These are phyloP conservation scores for Eupleurogrammus muticus DNA, from an alignment of 2,797 vertebrate genomes.

Conservation along the genomic window DNA sequence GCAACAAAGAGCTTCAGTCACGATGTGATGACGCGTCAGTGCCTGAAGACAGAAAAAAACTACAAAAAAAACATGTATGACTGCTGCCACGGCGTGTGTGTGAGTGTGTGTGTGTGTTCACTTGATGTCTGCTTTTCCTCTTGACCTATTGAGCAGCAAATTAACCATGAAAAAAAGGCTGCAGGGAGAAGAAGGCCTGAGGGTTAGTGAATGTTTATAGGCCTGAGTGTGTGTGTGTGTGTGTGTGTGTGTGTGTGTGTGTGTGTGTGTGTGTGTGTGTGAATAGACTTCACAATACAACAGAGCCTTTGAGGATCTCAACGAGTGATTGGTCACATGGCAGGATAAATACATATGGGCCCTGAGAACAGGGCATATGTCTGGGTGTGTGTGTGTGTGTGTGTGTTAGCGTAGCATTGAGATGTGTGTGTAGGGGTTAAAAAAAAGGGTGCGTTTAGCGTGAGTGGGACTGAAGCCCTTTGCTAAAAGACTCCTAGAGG, in stretches of 20 bases:
- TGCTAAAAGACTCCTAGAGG: slow-evolving; percentile 46
- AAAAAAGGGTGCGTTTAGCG: slow-evolving; percentile 29
- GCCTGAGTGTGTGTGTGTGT: slow-evolving; percentile 5
- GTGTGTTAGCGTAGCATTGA: slow-evolving; percentile 30
- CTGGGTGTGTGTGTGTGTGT: slow-evolving; percentile 16
- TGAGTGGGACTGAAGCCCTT: slow-evolving; percentile 4
- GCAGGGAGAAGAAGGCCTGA: slow-evolving; percentile 22
- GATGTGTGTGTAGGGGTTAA: slow-evolving; percentile 36
- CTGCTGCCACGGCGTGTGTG: no score
- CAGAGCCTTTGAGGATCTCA: slow-evolving; percentile 69
- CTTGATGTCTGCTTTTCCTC: slow-evolving; percentile 69
- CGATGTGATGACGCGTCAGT: no score
- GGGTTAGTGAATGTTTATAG: slow-evolving; percentile 61
- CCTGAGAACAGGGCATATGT: slow-evolving; percentile 67
- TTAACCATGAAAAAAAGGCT: slow-evolving; percentile 70
- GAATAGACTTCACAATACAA: slow-evolving; percentile 51
- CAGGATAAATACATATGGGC: slow-evolving; percentile 63
- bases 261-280: slow-evolving; percentile 25
- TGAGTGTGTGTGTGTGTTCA: slow-evolving; percentile 34
- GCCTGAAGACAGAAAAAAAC: no score
- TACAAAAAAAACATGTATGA: no score
- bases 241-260: slow-evolving; percentile 33
- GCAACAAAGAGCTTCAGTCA: no score
- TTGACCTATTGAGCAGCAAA: slow-evolving; percentile 72
- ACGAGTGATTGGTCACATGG: slow-evolving; percentile 67